A percentile compares a stretch with the other conserved stretches of the same genome.
phyloP scores from a whole-genome alignment of 2,797 vertebrate genomes.

The Xiphorhynchus erythropygius region DNA sequence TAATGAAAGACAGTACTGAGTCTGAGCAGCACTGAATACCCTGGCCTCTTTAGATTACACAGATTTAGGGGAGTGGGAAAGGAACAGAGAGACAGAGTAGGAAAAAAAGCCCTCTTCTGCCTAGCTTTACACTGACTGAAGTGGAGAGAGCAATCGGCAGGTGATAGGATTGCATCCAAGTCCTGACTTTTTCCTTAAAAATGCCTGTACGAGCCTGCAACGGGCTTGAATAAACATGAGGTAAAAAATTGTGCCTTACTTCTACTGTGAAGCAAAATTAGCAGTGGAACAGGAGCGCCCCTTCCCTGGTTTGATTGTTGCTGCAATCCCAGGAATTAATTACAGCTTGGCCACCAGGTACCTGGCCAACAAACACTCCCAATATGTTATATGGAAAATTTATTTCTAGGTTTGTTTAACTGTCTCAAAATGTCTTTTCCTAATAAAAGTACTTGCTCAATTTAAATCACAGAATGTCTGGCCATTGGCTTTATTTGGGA shows the following conservation, averaged over 20 bases:
- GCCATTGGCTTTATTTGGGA: background rate
- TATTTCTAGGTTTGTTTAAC: background rate
- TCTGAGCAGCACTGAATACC: background rate
- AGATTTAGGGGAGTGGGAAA: background rate
- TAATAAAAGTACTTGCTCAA: background rate
- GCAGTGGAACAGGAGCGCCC: background rate
- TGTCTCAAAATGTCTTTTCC: background rate
- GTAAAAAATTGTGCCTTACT: background rate
- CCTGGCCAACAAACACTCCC: background rate
- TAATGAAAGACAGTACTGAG: background rate
- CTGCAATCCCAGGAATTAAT: background rate
- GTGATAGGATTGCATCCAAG: constrained; percentile 8
- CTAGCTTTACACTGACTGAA: background rate
- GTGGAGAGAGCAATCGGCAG: background rate
- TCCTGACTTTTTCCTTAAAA: background rate
- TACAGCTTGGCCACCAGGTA: background rate
- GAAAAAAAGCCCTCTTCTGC: background rate
- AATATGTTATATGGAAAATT: background rate
- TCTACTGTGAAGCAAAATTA: background rate
- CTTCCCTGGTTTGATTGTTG: background rate
- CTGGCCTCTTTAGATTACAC: background rate
- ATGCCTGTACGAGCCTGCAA: background rate
- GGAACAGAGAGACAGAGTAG: background rate
- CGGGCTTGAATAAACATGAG: constrained; percentile 1
- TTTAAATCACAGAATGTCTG: background rate